These are phyloP conservation scores for Chaetops frenatus DNA, from an alignment of 2,113 vertebrate genomes.

Conservation along the genomic window DNA sequence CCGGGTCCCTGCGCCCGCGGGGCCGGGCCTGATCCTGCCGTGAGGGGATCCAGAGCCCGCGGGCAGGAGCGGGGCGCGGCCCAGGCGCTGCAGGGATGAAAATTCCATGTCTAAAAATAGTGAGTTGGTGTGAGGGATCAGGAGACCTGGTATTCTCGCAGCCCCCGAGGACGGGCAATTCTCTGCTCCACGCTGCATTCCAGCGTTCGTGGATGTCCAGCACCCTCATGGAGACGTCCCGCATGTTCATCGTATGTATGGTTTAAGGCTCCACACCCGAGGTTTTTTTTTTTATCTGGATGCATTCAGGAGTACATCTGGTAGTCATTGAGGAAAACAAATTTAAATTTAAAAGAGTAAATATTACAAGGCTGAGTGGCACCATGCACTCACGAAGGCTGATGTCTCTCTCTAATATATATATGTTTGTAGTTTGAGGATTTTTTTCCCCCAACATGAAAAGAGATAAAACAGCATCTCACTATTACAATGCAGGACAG, in stretches of 20 bases:
- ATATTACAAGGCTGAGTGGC: not conserved
- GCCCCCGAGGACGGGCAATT: fast-evolving
- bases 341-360: not conserved
- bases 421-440: not conserved
- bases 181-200: not conserved
- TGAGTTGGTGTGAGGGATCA: not conserved
- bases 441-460: not conserved
- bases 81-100: fast-evolving
- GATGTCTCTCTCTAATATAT: not conserved
- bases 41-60: not conserved
- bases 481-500: fast-evolving
- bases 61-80: not conserved
- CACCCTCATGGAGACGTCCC: not conserved
- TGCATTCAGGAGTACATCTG: not conserved
- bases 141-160: not conserved
- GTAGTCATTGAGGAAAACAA: not conserved
- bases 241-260: fast-evolving
- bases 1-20: not conserved
- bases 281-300: not conserved
- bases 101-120: not conserved
- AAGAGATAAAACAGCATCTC: not conserved
- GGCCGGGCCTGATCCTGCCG: not conserved
- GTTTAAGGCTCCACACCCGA: fast-evolving
- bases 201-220: too few species aligned
- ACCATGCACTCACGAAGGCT: fast-evolving